Base-by-base conservation (phyloP, 1,140 invertebrate species). In the Drosophila kanapiae region DNA sequence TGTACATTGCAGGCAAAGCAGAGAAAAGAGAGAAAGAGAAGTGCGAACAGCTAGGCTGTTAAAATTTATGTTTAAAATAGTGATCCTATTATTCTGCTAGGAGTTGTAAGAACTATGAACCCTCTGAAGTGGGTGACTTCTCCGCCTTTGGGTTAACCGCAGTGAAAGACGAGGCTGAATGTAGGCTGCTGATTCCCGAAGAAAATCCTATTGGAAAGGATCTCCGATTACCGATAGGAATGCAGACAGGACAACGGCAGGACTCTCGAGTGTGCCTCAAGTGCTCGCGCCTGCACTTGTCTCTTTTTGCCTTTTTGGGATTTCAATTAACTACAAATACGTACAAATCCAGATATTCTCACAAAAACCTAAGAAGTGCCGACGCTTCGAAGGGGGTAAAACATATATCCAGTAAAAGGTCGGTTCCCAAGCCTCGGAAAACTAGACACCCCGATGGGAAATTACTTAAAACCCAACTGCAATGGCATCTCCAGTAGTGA, bases 191-290 rank as follows among this genome's bases (percentile, higher is more conserved):
- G 37, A 27, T 43, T 23, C 29, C 29, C 29, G 16, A 40, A 27
- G 35, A 16, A 33, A 35, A 54, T 37, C 35, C 33, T 35, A 69
- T 70, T 45, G 13, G 11, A 33, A 33, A 13, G 18, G 7, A 57
- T 78, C 45, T 82, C 58, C 56, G 27, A 75, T 82, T 78, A 61
- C 80, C 14, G 37, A n/a, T 35, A 65, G 57, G 51, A 65, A 45
- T n/a, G 3, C 9, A 40, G 61, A 16, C 48, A 56, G 67, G 67
- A 70, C 48, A 54, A 23, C 16, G 47, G 8, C 31, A 69, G 62
- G 65, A 68, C 43, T 16, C 38, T 54, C 27, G 27, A 75, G 71
- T 62, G 48, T 23, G 29, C 5, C 9, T 68, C 40, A 61, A 61
- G 67, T 68, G 49, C 23, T 33, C 40, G n/a, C 7, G 6, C 18